phyloP scores from a whole-genome alignment of 2,797 vertebrate species.

The Eremophila alpestris region DNA sequence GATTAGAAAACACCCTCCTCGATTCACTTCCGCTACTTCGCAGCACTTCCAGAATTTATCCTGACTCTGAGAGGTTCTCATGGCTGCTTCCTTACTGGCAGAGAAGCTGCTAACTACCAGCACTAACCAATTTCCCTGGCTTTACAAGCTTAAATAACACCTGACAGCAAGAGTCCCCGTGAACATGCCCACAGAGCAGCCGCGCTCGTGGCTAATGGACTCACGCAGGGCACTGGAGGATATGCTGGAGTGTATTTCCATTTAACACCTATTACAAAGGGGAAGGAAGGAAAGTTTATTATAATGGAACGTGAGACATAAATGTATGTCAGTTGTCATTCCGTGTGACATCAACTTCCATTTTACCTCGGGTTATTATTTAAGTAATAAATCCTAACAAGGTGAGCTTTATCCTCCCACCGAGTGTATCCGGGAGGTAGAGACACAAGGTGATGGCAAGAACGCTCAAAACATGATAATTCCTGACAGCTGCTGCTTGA shows the following conservation, averaged over 20 bases:
- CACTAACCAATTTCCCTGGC: slow-evolving; percentile 1
- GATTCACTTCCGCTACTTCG: rapidly evolving
- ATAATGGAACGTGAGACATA: slow-evolving; percentile 58
- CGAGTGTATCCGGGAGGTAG: slow-evolving; percentile 72
- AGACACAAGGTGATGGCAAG: slow-evolving; percentile 77
- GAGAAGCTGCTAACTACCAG: slow-evolving; percentile 10
- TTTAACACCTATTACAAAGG: slow-evolving; percentile 65
- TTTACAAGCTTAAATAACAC: slow-evolving; percentile 23
- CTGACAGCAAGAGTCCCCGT: slow-evolving; percentile 17
- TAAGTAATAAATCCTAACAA: slow-evolving; percentile 79
- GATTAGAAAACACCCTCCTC: background rate
- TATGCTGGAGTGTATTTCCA: slow-evolving; percentile 42
- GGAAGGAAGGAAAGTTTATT: slow-evolving; percentile 58
- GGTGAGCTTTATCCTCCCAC: slow-evolving; percentile 74
- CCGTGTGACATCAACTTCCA: slow-evolving; percentile 60
- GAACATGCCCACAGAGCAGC: slow-evolving; percentile 50
- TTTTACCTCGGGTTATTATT: slow-evolving; percentile 75
- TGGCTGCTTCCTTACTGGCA: background rate
- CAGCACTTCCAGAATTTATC: background rate
- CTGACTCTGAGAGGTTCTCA: background rate
- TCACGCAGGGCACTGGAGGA: slow-evolving; percentile 59
- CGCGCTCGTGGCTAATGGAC: slow-evolving; percentile 24
- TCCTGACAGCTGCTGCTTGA: slow-evolving; percentile 82
- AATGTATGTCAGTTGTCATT: slow-evolving; percentile 75
- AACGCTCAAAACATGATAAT: slow-evolving; percentile 75